A percentile compares a stretch with the other conserved stretches of the same genome.
phyloP scores from a whole-genome alignment of 1,140 invertebrate genomes.

The Cydia pomonella region DNA sequence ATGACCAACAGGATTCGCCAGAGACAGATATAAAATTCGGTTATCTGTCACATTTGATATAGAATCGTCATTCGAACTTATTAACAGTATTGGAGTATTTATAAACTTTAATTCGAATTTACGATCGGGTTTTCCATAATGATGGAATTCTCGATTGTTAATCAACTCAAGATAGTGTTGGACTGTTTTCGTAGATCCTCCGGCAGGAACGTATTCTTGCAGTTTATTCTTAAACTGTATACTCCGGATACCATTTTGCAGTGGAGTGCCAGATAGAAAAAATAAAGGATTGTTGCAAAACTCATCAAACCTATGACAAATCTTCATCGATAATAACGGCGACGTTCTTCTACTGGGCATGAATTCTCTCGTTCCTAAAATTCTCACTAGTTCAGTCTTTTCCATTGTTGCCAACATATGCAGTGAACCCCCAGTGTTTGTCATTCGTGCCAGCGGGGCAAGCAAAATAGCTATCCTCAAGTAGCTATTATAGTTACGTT shows the following conservation, averaged over 20 bases:
- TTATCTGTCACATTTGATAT: constrained; percentile 80
- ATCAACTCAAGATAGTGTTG: constrained; percentile 85
- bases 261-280: constrained; percentile 83
- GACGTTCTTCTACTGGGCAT: constrained; percentile 82
- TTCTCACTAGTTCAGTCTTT: constrained; percentile 64
- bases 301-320: constrained; percentile 78
- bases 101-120: constrained; percentile 83
- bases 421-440: constrained; percentile 85
- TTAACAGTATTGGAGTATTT: constrained; percentile 83
- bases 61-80: constrained; percentile 86
- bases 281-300: constrained; percentile 85
- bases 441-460: constrained; percentile 87
- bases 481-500: constrained; percentile 85
- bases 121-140: constrained; percentile 84
- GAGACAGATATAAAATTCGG: constrained; percentile 54
- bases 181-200: constrained; percentile 88
- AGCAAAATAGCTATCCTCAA: constrained; percentile 83
- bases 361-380: constrained; percentile 83
- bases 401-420: constrained; percentile 78
- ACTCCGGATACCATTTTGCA: constrained; percentile 82
- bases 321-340: constrained; percentile 80
- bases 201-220: constrained; percentile 87
- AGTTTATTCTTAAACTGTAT: constrained; percentile 82
- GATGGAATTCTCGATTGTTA: constrained; percentile 81
- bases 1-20: constrained; percentile 59